These are phyloP conservation scores for Gallinago solitaria DNA, from an alignment of 2,797 vertebrate genomes.

Conservation along the genomic window DNA sequence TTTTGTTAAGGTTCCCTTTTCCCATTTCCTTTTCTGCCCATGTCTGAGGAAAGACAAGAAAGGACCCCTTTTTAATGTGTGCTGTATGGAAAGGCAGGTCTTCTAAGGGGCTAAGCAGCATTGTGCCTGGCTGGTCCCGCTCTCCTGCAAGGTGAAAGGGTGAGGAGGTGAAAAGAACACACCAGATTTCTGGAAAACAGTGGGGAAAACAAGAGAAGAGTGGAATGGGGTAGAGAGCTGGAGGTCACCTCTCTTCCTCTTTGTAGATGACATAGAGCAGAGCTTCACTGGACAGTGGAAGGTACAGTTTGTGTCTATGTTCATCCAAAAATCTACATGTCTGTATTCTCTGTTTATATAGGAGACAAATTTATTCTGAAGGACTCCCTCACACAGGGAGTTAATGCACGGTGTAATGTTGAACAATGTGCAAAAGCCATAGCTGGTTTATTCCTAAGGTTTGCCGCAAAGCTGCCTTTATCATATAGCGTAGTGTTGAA, in stretches of 20 bases:
- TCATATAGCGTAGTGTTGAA: background rate
- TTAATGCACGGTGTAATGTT: background rate
- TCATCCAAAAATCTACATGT: background rate
- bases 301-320: fast-evolving
- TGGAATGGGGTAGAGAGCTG: background rate
- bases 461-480: background rate
- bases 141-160: background rate
- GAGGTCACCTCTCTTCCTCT: background rate
- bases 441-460: background rate
- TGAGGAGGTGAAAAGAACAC: background rate
- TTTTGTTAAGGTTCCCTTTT: background rate
- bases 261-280: background rate
- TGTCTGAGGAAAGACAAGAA: background rate
- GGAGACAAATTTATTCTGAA: background rate
- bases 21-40: background rate
- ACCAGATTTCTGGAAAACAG: background rate
- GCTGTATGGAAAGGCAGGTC: fast-evolving
- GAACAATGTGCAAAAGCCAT: background rate
- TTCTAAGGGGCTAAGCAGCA: background rate
- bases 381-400: background rate
- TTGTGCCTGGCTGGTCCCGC: background rate
- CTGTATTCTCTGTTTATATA: background rate
- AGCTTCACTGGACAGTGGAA: background rate
- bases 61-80: background rate
- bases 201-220: fast-evolving